These are phyloP conservation scores for Sebastes matsubarae DNA, from an alignment of 2,797 vertebrate genomes.

Conservation along the genomic window DNA sequence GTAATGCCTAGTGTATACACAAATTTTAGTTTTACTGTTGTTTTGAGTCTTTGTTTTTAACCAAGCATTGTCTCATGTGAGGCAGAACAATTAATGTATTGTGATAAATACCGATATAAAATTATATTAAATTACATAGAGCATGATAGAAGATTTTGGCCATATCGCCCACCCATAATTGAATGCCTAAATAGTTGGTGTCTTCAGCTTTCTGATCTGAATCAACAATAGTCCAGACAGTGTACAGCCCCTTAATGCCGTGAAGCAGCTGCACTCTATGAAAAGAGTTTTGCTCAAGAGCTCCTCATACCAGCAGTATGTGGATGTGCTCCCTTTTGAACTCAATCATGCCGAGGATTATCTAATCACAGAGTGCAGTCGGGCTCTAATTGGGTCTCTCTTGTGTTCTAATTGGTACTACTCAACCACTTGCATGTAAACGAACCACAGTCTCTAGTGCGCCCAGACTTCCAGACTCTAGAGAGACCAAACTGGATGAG, in stretches of 20 bases:
- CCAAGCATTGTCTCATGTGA: too few species aligned
- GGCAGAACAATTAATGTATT: too few species aligned
- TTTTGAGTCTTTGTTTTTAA: too few species aligned
- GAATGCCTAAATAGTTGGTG: conserved; percentile 1
- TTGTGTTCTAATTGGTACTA: conserved; percentile 36
- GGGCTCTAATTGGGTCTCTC: conserved; percentile 48
- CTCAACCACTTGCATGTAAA: conserved; percentile 41
- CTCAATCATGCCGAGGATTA: conserved; percentile 56
- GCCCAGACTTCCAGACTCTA: conserved; percentile 12
- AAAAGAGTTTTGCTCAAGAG: conserved; percentile 51
- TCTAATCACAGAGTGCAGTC: conserved; percentile 58
- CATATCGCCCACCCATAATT: neutral
- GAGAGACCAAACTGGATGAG: neutral
- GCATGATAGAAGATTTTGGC: too few species aligned
- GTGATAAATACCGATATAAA: too few species aligned
- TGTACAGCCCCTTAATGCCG: conserved; percentile 2
- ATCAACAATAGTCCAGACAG: neutral
- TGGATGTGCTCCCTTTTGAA: conserved; percentile 51
- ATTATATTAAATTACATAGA: too few species aligned
- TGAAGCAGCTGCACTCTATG: conserved; percentile 54
- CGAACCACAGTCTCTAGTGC: neutral
- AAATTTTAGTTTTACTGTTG: too few species aligned
- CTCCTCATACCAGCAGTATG: conserved; percentile 34
- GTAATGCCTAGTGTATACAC: too few species aligned
- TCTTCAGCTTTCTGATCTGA: conserved; percentile 8